Base-by-base conservation (phyloP, 1,140 invertebrate species). In the Manduca sexta region DNA sequence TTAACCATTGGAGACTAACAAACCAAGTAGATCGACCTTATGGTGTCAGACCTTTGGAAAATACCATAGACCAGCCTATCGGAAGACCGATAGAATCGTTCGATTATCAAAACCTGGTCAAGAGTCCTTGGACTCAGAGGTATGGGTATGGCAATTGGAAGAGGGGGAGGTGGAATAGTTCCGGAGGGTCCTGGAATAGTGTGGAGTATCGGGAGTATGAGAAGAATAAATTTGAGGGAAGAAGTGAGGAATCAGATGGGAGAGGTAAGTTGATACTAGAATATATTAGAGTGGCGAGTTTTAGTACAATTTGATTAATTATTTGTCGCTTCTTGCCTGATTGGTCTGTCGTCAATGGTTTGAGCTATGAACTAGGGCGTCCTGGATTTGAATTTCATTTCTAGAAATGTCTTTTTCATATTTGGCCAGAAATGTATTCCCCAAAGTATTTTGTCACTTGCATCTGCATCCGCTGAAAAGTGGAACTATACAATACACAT, bases 101-200 rank as follows among this genome's bases (percentile, higher is more conserved):
- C 38, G 66, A 84, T 16, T 84, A 84, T 29, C 45, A 74, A 2
- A 75, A 53, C 26, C 50, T 83, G 3, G 60, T 63, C 3, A 82
- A 71, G 7, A 47, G 42, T 21, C 34, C 17, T 26, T 47, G 45
- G 34, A 33, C 8, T n/a, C 5, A 33, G 10, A 64, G 60, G 10
- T 79, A 76, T 18, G 75, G 74, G 0, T 65, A 80, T 45, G 74
- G 69, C 0, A 54, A 62, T 8, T 76, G 73, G 70, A 80, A 67
- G 26, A 64, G 61, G 33, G 64, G 64, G 15, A 45, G 63, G n/a
- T 80, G 76, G 76, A 78, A 71, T 38, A 68, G 34, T 21, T 68
- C 66, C 13, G 67, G 65, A 16, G 45, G 45, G 1, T 52, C 57
- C 21, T 60, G 61, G 48, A 69, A 69, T 50, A 49, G 53, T 18